Conservation (phyloP, 2,797 vertebrate species). For the Sphenodon punctatus region DNA sequence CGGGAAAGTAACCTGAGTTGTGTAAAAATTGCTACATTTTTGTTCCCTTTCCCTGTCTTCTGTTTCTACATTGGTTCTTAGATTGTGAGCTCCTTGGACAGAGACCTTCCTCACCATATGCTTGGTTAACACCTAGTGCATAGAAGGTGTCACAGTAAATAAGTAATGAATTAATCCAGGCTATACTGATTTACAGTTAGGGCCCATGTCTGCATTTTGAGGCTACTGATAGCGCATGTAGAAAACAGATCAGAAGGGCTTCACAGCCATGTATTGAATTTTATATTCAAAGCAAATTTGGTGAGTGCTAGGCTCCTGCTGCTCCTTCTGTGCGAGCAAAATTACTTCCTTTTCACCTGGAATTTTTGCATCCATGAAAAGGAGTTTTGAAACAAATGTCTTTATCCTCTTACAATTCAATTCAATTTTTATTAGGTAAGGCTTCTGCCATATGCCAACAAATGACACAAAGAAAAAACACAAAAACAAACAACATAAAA, state of each 20-base stretch:
- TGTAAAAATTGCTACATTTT: background rate
- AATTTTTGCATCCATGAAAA: constrained; percentile 27
- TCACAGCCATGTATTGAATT: background rate
- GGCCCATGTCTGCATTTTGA: background rate
- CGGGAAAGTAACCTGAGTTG: background rate
- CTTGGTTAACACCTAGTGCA: background rate
- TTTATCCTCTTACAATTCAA: no score
- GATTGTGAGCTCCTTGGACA: background rate
- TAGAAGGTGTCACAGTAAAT: background rate
- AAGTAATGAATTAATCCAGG: background rate
- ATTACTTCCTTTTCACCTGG: background rate
- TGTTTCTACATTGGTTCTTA: background rate
- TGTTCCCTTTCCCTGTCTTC: background rate
- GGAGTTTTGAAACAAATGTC: constrained; percentile 16
- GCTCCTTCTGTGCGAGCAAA: constrained; percentile 27
- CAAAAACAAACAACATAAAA: no score
- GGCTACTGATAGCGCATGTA: background rate
- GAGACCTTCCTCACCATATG: background rate
- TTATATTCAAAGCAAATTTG: background rate
- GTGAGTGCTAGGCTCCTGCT: background rate
- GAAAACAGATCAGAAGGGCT: background rate
- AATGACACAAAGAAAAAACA: no score
- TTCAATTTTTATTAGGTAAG: no score
- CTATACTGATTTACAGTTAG: background rate
- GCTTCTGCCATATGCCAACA: no score